A percentile compares a stretch with the other conserved stretches of the same genome.
phyloP scores from a whole-genome alignment of 2,888 invertebrate genomes.

The Drosophila affinis region DNA sequence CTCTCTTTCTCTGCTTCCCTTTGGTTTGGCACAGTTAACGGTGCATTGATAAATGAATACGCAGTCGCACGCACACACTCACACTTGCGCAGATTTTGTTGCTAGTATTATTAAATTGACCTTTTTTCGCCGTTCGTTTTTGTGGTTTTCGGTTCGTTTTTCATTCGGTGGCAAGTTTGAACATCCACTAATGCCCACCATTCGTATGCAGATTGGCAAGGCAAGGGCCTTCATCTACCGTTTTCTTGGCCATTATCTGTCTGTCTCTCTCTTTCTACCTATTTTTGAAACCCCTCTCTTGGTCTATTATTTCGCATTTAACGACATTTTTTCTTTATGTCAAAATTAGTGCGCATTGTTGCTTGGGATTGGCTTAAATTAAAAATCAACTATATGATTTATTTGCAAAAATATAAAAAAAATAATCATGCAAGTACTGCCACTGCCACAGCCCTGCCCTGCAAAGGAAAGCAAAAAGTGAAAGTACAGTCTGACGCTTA shows the following conservation, averaged over 20 bases:
- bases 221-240: constrained; percentile 42
- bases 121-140: constrained; percentile 61
- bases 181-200: constrained; percentile 57
- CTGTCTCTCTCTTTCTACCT: not conserved
- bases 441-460: constrained; percentile 9
- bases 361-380: constrained; percentile 13
- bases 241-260: constrained; percentile 45
- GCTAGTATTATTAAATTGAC: constrained; percentile 75
- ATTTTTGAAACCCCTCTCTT: not conserved
- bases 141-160: constrained; percentile 34
- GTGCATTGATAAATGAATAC: constrained; percentile 65
- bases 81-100: constrained; percentile 15
- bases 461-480: constrained; percentile 33
- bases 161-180: constrained; percentile 52
- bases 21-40: constrained; percentile 74
- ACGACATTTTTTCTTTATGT: constrained; percentile 57
- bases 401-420: constrained; percentile 2
- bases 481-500: constrained; percentile 44
- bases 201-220: constrained; percentile 60
- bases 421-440: constrained; percentile 21
- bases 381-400: constrained; percentile 6
- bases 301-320: constrained; percentile 13
- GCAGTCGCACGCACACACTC: constrained; percentile 6
- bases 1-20: constrained; percentile 20
- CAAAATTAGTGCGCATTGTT: constrained; percentile 71